Evolutionary conservation across 2,888 invertebrate species (phyloP), one percentile per base, ranked within the genome.

Genomic region (Acleris cristana): DNA sequence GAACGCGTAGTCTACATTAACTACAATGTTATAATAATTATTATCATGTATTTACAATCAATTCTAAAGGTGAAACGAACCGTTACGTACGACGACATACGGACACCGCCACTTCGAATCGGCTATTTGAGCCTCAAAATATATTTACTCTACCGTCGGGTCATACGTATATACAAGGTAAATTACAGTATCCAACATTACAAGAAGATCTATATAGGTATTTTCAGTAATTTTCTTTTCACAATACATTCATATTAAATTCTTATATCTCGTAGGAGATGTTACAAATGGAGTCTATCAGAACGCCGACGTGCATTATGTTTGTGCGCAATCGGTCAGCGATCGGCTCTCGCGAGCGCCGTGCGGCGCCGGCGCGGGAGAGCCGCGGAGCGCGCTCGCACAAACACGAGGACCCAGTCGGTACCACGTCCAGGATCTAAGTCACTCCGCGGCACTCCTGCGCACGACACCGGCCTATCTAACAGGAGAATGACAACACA

Each of bases 141-240:
- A 88, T 85, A 87, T 80, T 82, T 81, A 83, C 78, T 75, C 83
- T 85, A 87, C 82, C 83, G 79, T 80, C 86, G 80, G 80, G 90
- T 87, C 91, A 90, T 90, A 92, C 92, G 91, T 92, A 90, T 91
- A 82, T 92, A 92, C 92, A 90, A 85, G 86, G 83, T 90, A 83
- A 86, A 88, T 88, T 89, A 90, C 87, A 89, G 82, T 85, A 84
- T 86, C 78, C 86, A 89, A 87, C 86, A 83, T 86, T 85, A 84
- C 81, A 85, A 81, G 85, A 85, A 82, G 85, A 83, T 84, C 80
- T 87, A 83, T 83, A 83, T 83, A 84, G 79, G 76, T 81, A 79
- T 79, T 79, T 80, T 85, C 80, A 79, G 78, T 83, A 79, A 79
- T 83, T 85, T 74, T 83, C 77, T 77, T 79, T 80, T 82, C 80